These are phyloP conservation scores for Pseudanteris insignis DNA, from an alignment of 2,888 invertebrate genomes.

Conservation along the genomic window DNA sequence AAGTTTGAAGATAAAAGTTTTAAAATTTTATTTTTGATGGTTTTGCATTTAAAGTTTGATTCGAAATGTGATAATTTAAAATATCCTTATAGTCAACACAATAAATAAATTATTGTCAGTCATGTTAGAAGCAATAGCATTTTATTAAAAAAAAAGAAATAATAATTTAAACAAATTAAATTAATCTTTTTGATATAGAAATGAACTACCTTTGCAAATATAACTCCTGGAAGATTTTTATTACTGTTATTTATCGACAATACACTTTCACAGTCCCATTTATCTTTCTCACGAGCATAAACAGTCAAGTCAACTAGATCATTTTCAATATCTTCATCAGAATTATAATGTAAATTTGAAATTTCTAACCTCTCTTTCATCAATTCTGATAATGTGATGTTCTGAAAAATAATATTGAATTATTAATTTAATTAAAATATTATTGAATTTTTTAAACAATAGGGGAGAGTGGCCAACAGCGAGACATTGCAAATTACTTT, in stretches of 20 bases:
- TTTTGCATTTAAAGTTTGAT: no score
- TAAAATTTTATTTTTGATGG: no score
- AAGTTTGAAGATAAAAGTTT: no score
- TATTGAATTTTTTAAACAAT: no score
- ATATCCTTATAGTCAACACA: no score
- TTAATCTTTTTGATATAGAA: no score
- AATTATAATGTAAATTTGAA: constrained; percentile 40
- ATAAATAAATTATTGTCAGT: no score
- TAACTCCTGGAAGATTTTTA: constrained; percentile 91
- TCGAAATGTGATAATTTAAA: no score
- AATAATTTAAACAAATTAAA: neutral
- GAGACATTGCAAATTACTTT: no score
- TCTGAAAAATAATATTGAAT: neutral
- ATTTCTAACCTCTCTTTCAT: constrained; percentile 59
- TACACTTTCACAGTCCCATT: constrained; percentile 93
- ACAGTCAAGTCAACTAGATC: constrained; percentile 59
- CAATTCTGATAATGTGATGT: constrained; percentile 55
- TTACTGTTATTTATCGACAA: constrained; percentile 89
- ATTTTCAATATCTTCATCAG: constrained; percentile 67
- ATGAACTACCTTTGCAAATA: constrained; percentile 79
- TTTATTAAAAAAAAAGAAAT: neutral
- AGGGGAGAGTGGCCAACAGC: no score
- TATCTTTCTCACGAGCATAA: constrained; percentile 72
- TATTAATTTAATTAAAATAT: neutral
- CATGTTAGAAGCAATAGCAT: no score